These are phyloP conservation scores for Thymelicus sylvestris DNA, from an alignment of 2,888 invertebrate genomes.

Conservation along the genomic window DNA sequence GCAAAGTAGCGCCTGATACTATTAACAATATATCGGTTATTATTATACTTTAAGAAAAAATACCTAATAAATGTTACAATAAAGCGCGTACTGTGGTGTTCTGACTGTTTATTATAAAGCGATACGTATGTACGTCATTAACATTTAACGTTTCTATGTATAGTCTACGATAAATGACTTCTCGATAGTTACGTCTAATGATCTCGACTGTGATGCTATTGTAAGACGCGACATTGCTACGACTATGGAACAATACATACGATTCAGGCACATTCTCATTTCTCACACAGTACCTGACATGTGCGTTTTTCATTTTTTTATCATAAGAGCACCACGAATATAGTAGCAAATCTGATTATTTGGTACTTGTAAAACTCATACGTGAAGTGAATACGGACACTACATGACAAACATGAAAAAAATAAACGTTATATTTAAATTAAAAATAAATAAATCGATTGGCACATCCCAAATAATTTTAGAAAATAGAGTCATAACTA, in stretches of 20 bases:
- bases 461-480: conserved; percentile 30
- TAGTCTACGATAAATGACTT: conserved; percentile 7
- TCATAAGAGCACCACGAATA: conserved; percentile 43
- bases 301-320: conserved; percentile 38
- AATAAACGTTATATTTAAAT: conserved; percentile 31
- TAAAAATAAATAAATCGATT: conserved; percentile 8
- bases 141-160: conserved; percentile 1
- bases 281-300: conserved; percentile 30
- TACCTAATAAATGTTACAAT: conserved; percentile 24
- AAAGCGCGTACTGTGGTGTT: conserved; percentile 5
- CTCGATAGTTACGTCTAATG: conserved; percentile 11
- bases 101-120: not conserved
- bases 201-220: conserved; percentile 20
- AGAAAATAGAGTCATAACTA: conserved; percentile 1
- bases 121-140: not conserved
- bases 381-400: not conserved
- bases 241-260: conserved; percentile 31
- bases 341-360: conserved; percentile 33
- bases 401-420: not conserved
- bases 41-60: conserved; percentile 11
- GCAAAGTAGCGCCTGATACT: too few relatives aligned
- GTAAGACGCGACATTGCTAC: conserved; percentile 30
- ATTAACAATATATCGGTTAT: not conserved
- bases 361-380: conserved; percentile 4
- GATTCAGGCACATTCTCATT: conserved; percentile 35